These are phyloP conservation scores for Amphiura filiformis DNA, from an alignment of 35 echinoderm and acorn worm species.

Conservation along the genomic window DNA sequence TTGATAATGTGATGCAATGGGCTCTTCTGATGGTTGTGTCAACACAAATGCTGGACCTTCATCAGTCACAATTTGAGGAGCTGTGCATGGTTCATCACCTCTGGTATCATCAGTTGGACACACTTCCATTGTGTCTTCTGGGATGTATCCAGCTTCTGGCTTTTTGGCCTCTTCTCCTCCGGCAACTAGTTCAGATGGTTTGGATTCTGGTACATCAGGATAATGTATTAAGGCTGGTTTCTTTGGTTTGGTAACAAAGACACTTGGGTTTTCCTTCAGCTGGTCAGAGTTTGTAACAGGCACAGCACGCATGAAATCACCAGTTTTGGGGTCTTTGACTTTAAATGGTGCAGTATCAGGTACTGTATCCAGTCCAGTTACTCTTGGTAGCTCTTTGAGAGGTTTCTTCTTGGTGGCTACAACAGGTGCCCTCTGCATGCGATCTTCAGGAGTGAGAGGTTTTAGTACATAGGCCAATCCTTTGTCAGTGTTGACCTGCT, in stretches of 20 bases:
- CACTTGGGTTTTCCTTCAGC: neutral
- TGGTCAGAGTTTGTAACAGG: neutral
- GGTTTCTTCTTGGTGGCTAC: neutral
- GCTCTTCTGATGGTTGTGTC: neutral
- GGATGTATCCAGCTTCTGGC: neutral
- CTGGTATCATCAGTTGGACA: too few species aligned
- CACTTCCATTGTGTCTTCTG: slow-evolving; percentile 19
- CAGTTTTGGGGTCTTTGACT: neutral
- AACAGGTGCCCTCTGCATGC: neutral
- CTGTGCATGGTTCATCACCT: too few species aligned
- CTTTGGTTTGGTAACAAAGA: neutral
- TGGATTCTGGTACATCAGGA: neutral
- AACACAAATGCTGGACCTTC: slow-evolving; percentile 51
- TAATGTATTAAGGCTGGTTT: neutral
- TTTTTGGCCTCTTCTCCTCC: neutral
- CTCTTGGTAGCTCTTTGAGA: neutral
- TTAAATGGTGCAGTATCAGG: neutral
- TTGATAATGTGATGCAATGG: neutral
- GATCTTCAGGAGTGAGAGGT: neutral
- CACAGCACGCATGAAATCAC: neutral
- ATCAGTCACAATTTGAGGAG: slow-evolving; percentile 37
- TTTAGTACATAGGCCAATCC: slow-evolving; percentile 37
- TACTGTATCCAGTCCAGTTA: neutral
- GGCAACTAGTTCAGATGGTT: neutral
- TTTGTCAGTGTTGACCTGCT: slow-evolving; percentile 32